These are phyloP conservation scores for Darevskia nairensis DNA, from an alignment of 2,797 vertebrate species.

Conservation along the genomic window DNA sequence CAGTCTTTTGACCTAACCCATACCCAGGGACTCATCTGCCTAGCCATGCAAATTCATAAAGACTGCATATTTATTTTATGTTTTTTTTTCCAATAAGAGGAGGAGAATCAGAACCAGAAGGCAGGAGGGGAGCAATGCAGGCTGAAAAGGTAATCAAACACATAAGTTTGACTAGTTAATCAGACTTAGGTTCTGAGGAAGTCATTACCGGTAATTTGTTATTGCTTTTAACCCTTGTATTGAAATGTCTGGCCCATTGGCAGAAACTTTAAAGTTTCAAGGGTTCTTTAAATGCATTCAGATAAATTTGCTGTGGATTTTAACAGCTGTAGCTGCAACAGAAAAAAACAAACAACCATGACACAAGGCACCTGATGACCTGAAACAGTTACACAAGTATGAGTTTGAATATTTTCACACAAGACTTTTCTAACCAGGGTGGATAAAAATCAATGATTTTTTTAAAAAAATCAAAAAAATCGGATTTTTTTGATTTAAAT, in stretches of 20 bases:
- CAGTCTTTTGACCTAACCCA: background rate
- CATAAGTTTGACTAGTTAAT: too few relatives aligned
- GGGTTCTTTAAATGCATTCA: background rate
- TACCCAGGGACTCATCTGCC: background rate
- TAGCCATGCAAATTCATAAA: background rate
- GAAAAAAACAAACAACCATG: background rate
- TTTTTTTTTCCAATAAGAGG: background rate
- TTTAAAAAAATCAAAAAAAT: too few relatives aligned
- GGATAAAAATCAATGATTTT: too few relatives aligned
- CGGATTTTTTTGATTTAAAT: too few relatives aligned
- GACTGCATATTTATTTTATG: background rate
- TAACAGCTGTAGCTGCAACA: background rate
- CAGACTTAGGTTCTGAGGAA: too few relatives aligned
- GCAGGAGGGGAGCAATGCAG: background rate
- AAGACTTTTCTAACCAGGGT: background rate
- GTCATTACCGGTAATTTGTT: background rate
- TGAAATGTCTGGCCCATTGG: background rate
- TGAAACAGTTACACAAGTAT: background rate
- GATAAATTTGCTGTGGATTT: background rate
- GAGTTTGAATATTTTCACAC: background rate
- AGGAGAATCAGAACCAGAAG: background rate
- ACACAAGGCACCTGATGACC: too few relatives aligned
- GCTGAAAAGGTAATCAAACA: background rate
- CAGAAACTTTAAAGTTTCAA: background rate
- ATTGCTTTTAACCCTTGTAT: background rate